Evolutionary conservation across 2,797 vertebrate genomes (phyloP).

Genomic region (Synanceia verrucosa): DNA sequence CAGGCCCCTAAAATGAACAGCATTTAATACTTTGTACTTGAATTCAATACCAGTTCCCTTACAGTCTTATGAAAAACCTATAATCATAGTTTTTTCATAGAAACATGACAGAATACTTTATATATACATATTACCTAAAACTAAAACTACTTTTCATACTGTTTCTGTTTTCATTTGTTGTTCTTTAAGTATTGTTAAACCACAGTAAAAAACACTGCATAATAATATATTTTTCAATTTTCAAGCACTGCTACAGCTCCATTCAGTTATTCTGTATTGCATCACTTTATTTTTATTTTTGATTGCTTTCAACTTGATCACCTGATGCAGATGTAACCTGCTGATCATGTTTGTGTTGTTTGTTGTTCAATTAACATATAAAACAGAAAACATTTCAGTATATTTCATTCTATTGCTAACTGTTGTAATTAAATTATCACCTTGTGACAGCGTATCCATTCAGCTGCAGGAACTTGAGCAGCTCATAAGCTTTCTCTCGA

Average conservation of each 20-base stretch:
- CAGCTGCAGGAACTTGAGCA: constrained; percentile 94
- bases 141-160: neutral
- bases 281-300: neutral
- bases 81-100: no score
- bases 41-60: neutral
- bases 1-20: constrained; percentile 84
- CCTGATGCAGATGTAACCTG: neutral
- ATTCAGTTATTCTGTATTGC: neutral
- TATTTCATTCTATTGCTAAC: neutral
- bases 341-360: neutral
- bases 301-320: neutral
- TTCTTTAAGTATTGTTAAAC: neutral
- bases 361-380: neutral
- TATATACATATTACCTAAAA: neutral
- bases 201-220: neutral
- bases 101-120: no score
- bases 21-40: neutral
- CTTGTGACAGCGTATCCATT: constrained; percentile 94
- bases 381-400: neutral
- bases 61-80: neutral
- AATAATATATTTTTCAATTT: neutral
- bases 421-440: constrained; percentile 45
- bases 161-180: neutral
- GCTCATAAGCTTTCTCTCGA: constrained; percentile 92
- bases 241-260: neutral